Percentiles rank a stretch among this genome's conserved stretches.
Evolutionary conservation across 1,140 invertebrate species (phyloP).

Genomic region (Rhizoglyphus robini): DNA sequence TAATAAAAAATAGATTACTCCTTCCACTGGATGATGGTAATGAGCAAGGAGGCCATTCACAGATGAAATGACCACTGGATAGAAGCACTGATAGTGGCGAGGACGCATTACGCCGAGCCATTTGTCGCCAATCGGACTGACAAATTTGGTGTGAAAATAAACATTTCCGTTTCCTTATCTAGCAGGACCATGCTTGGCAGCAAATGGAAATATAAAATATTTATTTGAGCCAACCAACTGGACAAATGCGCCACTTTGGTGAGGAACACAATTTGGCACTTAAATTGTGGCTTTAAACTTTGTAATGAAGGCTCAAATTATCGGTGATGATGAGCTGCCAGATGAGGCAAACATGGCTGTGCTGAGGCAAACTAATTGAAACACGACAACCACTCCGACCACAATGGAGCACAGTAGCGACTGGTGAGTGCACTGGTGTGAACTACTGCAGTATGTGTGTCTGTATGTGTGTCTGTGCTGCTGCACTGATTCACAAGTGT

Average conservation of each 20-base stretch:
- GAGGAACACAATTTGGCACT: slow-evolving; percentile 4
- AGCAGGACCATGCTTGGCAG: neutral
- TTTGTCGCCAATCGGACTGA: slow-evolving; percentile 4
- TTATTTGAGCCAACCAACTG: neutral
- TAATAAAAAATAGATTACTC: slow-evolving; percentile 12
- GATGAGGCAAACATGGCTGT: no score
- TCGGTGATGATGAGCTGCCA: no score
- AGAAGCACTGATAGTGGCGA: neutral
- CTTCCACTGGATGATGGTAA: neutral
- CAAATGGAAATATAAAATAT: slow-evolving; percentile 4
- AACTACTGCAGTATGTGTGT: no score
- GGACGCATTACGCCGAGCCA: no score
- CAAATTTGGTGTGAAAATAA: neutral
- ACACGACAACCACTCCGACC: no score
- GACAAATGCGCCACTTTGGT: neutral
- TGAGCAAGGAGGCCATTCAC: neutral
- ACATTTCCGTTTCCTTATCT: slow-evolving; percentile 10
- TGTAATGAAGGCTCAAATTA: neutral
- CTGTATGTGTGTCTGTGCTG: no score
- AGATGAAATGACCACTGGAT: neutral
- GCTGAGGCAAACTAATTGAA: no score
- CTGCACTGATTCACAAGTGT: no score
- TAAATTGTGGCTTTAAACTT: slow-evolving; percentile 4
- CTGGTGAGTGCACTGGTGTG: no score
- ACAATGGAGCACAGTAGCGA: no score